A percentile compares a stretch with the other conserved stretches of the same genome.
phyloP scores from a whole-genome alignment of 2,113 vertebrate genomes.

The Channa argus region DNA sequence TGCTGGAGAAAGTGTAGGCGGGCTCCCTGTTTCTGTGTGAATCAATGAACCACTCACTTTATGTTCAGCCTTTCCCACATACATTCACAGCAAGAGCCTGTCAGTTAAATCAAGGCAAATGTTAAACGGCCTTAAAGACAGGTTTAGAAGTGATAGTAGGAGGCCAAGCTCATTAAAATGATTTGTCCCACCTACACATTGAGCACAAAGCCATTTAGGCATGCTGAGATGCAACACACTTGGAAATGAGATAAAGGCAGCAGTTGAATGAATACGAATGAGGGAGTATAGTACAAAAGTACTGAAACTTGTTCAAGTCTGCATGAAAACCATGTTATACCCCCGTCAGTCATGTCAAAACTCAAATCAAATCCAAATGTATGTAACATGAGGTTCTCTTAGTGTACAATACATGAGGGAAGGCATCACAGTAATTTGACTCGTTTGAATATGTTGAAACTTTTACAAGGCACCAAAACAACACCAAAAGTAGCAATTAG shows the following conservation, averaged over 20 bases:
- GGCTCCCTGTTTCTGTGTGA: slow-evolving; percentile 29
- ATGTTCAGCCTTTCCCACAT: slow-evolving; percentile 32
- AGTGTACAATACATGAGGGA: background rate
- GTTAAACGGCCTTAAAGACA: slow-evolving; percentile 38
- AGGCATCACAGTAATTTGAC: slow-evolving; percentile 9
- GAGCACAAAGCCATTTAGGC: slow-evolving; percentile 16
- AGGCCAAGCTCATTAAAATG: slow-evolving; percentile 62
- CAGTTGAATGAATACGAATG: background rate
- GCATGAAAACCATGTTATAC: background rate
- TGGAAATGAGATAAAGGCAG: background rate
- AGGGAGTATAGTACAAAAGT: no score
- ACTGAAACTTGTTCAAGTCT: background rate
- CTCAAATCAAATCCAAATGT: slow-evolving; percentile 10
- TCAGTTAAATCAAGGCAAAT: slow-evolving; percentile 53
- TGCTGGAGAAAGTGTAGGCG: slow-evolving; percentile 9
- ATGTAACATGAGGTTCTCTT: background rate
- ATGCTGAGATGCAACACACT: background rate
- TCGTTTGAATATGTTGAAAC: background rate
- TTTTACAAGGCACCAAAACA: slow-evolving; percentile 1
- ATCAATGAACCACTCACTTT: slow-evolving; percentile 35
- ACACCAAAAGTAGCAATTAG: background rate
- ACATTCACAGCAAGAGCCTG: slow-evolving; percentile 49
- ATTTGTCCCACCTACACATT: slow-evolving; percentile 53
- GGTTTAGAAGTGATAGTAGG: slow-evolving; percentile 39
- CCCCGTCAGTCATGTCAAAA: slow-evolving; percentile 25